phyloP scores from a whole-genome alignment of 2,888 invertebrate genomes.

The Drosophila bunnanda region DNA sequence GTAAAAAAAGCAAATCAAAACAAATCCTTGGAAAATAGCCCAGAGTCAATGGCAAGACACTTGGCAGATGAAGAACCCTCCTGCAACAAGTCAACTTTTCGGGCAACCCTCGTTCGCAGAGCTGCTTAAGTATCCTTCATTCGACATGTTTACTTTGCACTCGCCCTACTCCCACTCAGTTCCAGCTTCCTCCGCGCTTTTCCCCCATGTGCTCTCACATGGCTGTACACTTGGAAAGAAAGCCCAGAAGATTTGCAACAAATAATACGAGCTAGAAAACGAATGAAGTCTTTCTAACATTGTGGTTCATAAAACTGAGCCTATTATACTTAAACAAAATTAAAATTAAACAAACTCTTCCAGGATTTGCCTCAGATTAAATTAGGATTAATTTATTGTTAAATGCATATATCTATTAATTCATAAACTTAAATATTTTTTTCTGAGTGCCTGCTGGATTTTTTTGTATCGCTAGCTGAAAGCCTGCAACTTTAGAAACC shows the following conservation, averaged over 20 bases:
- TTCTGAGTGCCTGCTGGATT: slow-evolving; percentile 17
- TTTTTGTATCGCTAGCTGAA: slow-evolving; percentile 35
- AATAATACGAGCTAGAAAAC: not conserved
- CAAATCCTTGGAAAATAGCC: slow-evolving; percentile 18
- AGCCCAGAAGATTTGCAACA: not conserved
- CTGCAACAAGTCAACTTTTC: slow-evolving; percentile 18
- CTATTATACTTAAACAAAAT: too few species aligned
- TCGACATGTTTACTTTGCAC: slow-evolving; percentile 54
- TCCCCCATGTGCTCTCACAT: slow-evolving; percentile 7
- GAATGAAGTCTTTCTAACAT: too few species aligned
- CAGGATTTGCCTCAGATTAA: too few species aligned
- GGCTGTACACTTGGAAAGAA: slow-evolving; percentile 43
- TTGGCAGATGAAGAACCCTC: slow-evolving; percentile 10
- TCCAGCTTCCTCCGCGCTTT: slow-evolving; percentile 4
- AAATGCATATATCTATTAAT: too few species aligned
- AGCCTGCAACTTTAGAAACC: slow-evolving; percentile 64
- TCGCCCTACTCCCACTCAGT: slow-evolving; percentile 24
- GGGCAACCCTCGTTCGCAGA: slow-evolving; percentile 41
- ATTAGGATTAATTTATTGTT: not conserved
- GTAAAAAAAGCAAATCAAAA: not conserved
- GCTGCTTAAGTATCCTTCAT: slow-evolving; percentile 47
- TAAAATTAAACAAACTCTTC: too few species aligned
- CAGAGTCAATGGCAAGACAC: not conserved
- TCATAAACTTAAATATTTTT: not conserved
- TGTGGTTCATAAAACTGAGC: too few species aligned